Evolutionary conservation across 2,797 vertebrate genomes (phyloP), one percentile per base, ranked within the genome.

Genomic region (Poecilia gillii): DNA sequence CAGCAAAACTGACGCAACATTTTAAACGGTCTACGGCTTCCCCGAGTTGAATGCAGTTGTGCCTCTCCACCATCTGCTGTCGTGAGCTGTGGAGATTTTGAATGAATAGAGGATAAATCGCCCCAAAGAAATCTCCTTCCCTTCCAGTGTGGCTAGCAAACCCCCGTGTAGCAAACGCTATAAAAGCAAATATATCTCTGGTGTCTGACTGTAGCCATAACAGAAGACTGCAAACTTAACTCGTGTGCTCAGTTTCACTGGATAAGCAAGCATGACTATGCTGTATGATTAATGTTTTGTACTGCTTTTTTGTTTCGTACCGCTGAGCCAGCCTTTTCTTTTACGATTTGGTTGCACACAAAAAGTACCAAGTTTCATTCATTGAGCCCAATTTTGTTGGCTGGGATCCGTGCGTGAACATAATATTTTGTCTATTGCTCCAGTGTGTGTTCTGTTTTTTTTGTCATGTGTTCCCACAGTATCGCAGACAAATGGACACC

Each of bases 141-240:
- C 25, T 3, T 49, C 23, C 5, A 57, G 2, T 7, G 7, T 64
- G 47, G 45, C 57, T 73, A 28, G 77, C 51, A 68, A 41, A 41
- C 2, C 1, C 62, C 18, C 62, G 36, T 2, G 14, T 49, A 71
- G 66, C 46, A 72, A 76, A 68, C 36, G 13, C 53, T 49, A 75
- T 72, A 33, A 80, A 88, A 87, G 83, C 75, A 84, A 88, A 88
- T 72, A 70, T 57, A 36, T 9, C 33, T 79, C 68, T 82, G 11
- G 70, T 43, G 77, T 83, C 72, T 31, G 1, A 9, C 33, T 78
- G 49, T 23, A 80, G 9, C 49, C 41, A 73, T 79, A 88, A 80
- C n/a, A 82, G 72, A 18, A 66, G 33, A 62, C 71, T 13, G 62
- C 46, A 72, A 73, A 75, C 75, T 41, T 43, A 23, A 28, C 62